Evolutionary conservation across 2,888 invertebrate species (phyloP), one percentile per base, ranked within the genome.

Genomic region (Nasonia oneida): DNA sequence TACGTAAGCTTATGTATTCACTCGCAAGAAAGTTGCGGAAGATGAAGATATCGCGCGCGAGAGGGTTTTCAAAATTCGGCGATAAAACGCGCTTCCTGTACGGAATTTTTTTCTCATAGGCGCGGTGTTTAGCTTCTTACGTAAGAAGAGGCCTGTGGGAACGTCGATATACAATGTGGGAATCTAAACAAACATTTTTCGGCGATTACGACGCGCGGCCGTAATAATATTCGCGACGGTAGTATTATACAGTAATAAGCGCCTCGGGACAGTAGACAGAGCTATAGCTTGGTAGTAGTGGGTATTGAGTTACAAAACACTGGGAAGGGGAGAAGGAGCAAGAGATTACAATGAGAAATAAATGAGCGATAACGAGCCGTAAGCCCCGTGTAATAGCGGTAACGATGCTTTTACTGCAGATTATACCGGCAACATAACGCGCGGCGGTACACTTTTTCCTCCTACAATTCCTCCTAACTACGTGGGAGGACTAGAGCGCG

Each of bases 261-360:
- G 67, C 67, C 67, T 67, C 67, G 33, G 67, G 67, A 67, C 67
- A 67, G 23, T 23, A 29, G 29, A 18, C 4, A 23, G 18, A 0
- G 10, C 47, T 29, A 29, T 47, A 10, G 3, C 57, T 61, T 6
- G 57, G 53, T 5, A 18, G 5, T 53, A 18, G 67, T 42, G 70
- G 1, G 73, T 37, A 78, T 78, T 50, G 67, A 23, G 47, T 78
- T 73, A 33, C n/a, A 73, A 83, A 78, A 83, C 23, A 67, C 39
- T 15, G 29, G 1, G 23, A 18, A 18, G 8, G 53, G 1, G 53
- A 53, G 18, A 18, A 18, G 18, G 53, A 53, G 53, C 37, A 5
- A 37, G 37, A 82, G 67, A 39, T 77, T 47, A 77, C 77, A 77
- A 83, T 83, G 57, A 70, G 71, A 83, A 77, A 73, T 83, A 78